These are phyloP conservation scores for Ibidorhyncha struthersii DNA, from an alignment of 2,113 vertebrate species.

Conservation along the genomic window DNA sequence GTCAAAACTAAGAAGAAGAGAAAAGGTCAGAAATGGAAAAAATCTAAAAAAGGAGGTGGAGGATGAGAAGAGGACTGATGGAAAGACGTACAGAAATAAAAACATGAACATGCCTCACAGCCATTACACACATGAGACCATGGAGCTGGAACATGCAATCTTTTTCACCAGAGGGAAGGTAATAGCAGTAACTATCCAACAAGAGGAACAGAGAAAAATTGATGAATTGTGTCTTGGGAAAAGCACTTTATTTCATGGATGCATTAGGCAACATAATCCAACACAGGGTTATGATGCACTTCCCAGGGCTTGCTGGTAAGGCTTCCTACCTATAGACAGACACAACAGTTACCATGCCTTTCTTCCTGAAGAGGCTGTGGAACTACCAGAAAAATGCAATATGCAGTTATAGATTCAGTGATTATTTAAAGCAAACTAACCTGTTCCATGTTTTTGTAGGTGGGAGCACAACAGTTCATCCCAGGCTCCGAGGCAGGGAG, in stretches of 20 bases:
- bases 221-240: background rate
- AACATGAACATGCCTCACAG: background rate
- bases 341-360: background rate
- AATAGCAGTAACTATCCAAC: background rate
- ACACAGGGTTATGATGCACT: background rate
- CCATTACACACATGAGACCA: fast-evolving
- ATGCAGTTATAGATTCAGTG: background rate
- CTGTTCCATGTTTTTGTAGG: background rate
- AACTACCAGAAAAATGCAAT: background rate
- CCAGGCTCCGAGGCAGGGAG: background rate
- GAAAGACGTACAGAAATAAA: background rate
- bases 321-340: background rate
- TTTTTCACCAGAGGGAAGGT: background rate
- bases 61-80: background rate
- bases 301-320: background rate
- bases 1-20: background rate
- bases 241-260: background rate
- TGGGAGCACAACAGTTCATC: background rate
- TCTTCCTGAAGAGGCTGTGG: background rate
- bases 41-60: background rate
- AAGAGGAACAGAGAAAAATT: background rate
- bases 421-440: background rate
- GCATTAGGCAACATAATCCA: background rate
- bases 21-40: background rate
- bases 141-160: background rate